These are phyloP conservation scores for Sapajus apella DNA, from an alignment of 2,113 vertebrate species.

Conservation along the genomic window DNA sequence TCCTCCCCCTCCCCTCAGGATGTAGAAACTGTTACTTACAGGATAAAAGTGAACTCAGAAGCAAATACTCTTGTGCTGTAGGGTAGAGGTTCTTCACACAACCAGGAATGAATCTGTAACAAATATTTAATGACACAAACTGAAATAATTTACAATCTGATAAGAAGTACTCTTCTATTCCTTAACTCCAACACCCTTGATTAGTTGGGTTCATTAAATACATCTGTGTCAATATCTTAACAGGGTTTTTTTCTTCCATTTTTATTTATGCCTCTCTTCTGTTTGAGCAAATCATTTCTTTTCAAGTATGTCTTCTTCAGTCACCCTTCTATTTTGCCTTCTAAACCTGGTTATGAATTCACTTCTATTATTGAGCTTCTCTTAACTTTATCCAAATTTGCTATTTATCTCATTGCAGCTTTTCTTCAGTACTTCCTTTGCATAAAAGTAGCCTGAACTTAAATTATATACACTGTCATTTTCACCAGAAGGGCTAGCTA, in stretches of 20 bases:
- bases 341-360: background rate
- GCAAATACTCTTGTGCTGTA: background rate
- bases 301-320: background rate
- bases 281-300: background rate
- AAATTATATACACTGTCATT: background rate
- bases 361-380: background rate
- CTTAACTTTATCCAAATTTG: background rate
- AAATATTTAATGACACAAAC: background rate
- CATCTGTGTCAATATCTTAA: background rate
- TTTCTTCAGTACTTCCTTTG: slow-evolving; percentile 19
- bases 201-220: background rate
- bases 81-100: background rate
- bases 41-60: background rate
- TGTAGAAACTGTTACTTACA: background rate
- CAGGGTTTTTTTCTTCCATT: background rate
- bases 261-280: background rate
- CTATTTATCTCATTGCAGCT: background rate
- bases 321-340: background rate
- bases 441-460: background rate
- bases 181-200: background rate
- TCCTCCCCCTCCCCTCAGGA: background rate
- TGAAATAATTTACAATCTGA: background rate
- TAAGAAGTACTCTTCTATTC: background rate
- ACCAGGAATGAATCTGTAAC: background rate
- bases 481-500: background rate